Evolutionary conservation across 2,888 invertebrate genomes (phyloP).

Genomic region (Spodoptera littoralis): DNA sequence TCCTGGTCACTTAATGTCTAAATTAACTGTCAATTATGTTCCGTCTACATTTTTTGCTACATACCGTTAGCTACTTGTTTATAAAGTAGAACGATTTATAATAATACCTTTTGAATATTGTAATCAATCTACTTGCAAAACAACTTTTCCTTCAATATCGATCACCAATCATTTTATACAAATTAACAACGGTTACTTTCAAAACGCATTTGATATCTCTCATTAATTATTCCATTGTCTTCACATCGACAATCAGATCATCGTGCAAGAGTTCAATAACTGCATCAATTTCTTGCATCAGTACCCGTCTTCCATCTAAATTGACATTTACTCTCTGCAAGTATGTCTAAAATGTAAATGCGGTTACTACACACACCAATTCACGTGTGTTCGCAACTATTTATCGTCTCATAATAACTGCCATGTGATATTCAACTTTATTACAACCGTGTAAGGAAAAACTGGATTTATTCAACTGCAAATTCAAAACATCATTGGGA

Average conservation of each 20-base stretch:
- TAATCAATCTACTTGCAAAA: constrained; percentile 54
- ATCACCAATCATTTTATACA: constrained; percentile 54
- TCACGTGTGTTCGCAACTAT: constrained; percentile 64
- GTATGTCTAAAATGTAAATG: constrained; percentile 87
- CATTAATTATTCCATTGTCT: constrained; percentile 72
- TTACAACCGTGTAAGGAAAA: constrained; percentile 59
- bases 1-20: constrained; percentile 21
- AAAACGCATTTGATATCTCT: constrained; percentile 56
- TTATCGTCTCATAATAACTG: constrained; percentile 45
- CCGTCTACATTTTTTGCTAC: constrained; percentile 27
- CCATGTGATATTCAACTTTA: constrained; percentile 65
- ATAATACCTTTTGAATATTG: constrained; percentile 44
- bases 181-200: constrained; percentile 56
- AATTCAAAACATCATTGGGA: constrained; percentile 63
- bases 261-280: constrained; percentile 81
- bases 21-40: constrained; percentile 32
- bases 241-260: constrained; percentile 78
- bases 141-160: constrained; percentile 45
- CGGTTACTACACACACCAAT: constrained; percentile 83
- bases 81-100: constrained; percentile 40
- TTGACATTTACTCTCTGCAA: constrained; percentile 87
- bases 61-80: constrained; percentile 39
- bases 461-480: constrained; percentile 53
- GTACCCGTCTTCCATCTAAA: constrained; percentile 83
- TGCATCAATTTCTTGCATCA: constrained; percentile 83